phyloP scores from a whole-genome alignment of 2,797 vertebrate species.

The Bradypodion ventrale region DNA sequence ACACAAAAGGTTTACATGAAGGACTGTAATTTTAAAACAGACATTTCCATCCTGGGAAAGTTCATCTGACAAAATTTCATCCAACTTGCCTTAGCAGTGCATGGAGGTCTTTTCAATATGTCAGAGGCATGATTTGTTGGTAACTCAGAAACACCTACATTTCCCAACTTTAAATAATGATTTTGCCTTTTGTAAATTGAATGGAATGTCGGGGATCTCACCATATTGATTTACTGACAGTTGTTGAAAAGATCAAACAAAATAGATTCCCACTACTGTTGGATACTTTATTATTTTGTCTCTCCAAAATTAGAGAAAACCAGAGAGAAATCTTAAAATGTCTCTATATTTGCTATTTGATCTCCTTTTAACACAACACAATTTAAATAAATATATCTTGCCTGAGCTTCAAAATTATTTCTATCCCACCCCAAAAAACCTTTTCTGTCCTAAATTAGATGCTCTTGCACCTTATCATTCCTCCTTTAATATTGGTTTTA shows the following conservation, averaged over 20 bases:
- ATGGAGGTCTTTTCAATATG: slow-evolving; percentile 41
- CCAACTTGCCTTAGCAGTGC: slow-evolving; percentile 17
- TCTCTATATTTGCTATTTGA: slow-evolving; percentile 33
- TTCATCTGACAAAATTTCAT: slow-evolving; percentile 43
- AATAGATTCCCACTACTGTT: slow-evolving; percentile 61
- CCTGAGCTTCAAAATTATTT: neutral
- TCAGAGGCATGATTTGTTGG: slow-evolving; percentile 55
- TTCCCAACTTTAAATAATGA: slow-evolving; percentile 23
- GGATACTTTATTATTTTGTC: slow-evolving; percentile 49
- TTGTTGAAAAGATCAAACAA: slow-evolving; percentile 63
- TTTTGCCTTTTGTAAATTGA: slow-evolving; percentile 59
- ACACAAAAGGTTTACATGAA: slow-evolving; percentile 13
- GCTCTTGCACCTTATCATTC: neutral
- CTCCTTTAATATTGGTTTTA: neutral
- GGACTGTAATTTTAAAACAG: slow-evolving; percentile 29
- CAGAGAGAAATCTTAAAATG: slow-evolving; percentile 56
- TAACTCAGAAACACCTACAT: slow-evolving; percentile 44
- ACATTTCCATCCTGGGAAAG: slow-evolving; percentile 51
- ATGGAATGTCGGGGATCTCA: slow-evolving; percentile 22
- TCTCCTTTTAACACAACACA: slow-evolving; percentile 39
- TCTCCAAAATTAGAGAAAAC: slow-evolving; percentile 7
- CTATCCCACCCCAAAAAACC: neutral
- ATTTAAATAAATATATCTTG: neutral
- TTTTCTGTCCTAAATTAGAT: neutral
- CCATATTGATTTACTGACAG: slow-evolving; percentile 68